phyloP scores from a whole-genome alignment of 2,797 vertebrate genomes.

The Salarias fasciatus region DNA sequence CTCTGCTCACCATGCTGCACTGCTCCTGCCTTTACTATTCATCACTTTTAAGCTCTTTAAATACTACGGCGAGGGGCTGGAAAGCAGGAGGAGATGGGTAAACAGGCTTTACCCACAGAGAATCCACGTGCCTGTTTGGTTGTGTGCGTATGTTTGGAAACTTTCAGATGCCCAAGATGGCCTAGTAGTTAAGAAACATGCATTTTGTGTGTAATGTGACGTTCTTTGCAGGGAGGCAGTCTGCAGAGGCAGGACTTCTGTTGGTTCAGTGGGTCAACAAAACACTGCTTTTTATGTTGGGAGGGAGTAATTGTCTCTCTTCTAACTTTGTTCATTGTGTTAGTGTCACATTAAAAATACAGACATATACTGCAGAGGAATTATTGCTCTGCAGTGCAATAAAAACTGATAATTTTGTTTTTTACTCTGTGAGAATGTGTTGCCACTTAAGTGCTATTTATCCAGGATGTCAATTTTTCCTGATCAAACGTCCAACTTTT shows the following conservation, averaged over 20 bases:
- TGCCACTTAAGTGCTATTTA: too few species aligned
- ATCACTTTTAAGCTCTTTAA: conserved; percentile 64
- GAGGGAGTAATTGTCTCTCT: too few species aligned
- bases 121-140: too few species aligned
- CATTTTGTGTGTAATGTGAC: conserved; percentile 1
- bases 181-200: not conserved
- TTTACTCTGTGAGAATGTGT: too few species aligned
- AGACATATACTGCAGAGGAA: too few species aligned
- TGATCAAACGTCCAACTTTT: too few species aligned
- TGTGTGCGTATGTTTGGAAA: too few species aligned
- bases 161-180: conserved; percentile 1
- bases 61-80: conserved; percentile 41
- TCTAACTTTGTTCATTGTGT: too few species aligned
- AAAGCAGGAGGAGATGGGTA: conserved; percentile 27
- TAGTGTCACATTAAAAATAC: too few species aligned
- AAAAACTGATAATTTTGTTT: too few species aligned
- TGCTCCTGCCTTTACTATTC: conserved; percentile 74
- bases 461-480: too few species aligned
- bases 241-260: not conserved
- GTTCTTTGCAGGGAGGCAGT: not conserved
- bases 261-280: not conserved
- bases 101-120: not conserved
- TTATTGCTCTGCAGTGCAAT: not conserved
- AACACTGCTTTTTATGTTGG: not conserved
- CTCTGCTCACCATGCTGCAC: conserved; percentile 70